Evolutionary conservation across 1,140 invertebrate genomes (phyloP).

Genomic region (Leptinotarsa defecta): DNA sequence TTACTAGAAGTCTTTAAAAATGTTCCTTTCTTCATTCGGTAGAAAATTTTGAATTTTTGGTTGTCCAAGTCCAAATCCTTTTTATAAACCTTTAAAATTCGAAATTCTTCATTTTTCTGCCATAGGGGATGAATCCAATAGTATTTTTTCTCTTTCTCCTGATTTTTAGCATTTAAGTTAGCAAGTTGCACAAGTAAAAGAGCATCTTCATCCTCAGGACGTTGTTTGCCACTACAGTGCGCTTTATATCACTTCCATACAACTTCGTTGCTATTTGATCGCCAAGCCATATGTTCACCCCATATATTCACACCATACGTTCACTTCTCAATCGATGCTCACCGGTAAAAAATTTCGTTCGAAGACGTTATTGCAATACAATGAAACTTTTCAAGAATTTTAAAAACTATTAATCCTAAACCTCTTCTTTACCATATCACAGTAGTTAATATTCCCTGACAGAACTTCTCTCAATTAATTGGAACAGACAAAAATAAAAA

Average conservation of each 20-base stretch:
- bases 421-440: too few species aligned
- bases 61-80: slow-evolving; percentile 26
- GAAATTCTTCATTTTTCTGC: slow-evolving; percentile 28
- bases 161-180: slow-evolving; percentile 16
- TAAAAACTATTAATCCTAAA: too few species aligned
- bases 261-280: slow-evolving; percentile 17
- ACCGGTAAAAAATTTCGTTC: too few species aligned
- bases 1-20: slow-evolving; percentile 28
- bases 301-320: too few species aligned
- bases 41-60: slow-evolving; percentile 25
- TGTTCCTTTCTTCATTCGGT: slow-evolving; percentile 23
- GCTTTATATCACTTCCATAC: slow-evolving; percentile 19
- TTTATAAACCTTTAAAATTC: slow-evolving; percentile 27
- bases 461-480: too few species aligned
- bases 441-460: too few species aligned
- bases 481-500: too few species aligned
- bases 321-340: too few species aligned
- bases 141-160: slow-evolving; percentile 23
- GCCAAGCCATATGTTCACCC: background rate
- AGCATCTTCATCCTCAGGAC: slow-evolving; percentile 14
- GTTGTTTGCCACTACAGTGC: slow-evolving; percentile 25
- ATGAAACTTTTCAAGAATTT: too few species aligned
- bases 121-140: slow-evolving; percentile 21
- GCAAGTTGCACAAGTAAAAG: slow-evolving; percentile 5
- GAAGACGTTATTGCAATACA: too few species aligned